Evolutionary conservation across 2,113 vertebrate species (phyloP).

Genomic region (Gallinago jamesoni): DNA sequence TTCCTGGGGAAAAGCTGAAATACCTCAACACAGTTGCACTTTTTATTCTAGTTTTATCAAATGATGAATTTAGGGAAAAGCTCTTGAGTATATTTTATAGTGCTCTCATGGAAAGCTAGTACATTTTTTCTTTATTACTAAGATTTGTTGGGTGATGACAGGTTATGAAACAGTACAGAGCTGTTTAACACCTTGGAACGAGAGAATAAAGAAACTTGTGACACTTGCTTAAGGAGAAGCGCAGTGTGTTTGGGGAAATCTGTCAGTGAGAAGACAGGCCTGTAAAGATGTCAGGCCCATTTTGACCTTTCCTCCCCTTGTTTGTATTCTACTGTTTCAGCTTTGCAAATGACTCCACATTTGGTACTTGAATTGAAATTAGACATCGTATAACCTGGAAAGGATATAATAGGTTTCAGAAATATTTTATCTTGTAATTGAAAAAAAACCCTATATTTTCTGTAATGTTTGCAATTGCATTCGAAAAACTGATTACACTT

Average conservation of each 20-base stretch:
- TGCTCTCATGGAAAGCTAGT: background rate
- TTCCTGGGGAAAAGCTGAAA: background rate
- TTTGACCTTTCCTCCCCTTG: background rate
- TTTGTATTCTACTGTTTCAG: background rate
- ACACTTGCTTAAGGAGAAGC: slow-evolving; percentile 34
- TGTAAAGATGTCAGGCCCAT: slow-evolving; percentile 12
- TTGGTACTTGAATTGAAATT: background rate
- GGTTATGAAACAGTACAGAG: slow-evolving; percentile 15
- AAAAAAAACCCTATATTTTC: rapidly evolving
- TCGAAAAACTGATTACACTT: background rate
- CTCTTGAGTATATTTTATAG: background rate
- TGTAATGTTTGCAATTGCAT: background rate
- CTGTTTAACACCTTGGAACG: slow-evolving; percentile 26
- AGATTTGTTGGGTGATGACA: slow-evolving; percentile 31
- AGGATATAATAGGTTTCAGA: background rate
- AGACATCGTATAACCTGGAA: background rate
- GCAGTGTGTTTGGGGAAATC: background rate
- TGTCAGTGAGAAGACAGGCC: background rate
- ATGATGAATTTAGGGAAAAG: background rate
- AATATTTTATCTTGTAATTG: background rate
- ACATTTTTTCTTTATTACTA: slow-evolving; percentile 27
- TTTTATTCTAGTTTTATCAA: background rate
- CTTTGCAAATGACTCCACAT: background rate
- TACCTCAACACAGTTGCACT: background rate
- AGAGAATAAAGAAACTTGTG: background rate